phyloP scores from a whole-genome alignment of 2,797 vertebrate species.

The Phoeniculus purpureus region DNA sequence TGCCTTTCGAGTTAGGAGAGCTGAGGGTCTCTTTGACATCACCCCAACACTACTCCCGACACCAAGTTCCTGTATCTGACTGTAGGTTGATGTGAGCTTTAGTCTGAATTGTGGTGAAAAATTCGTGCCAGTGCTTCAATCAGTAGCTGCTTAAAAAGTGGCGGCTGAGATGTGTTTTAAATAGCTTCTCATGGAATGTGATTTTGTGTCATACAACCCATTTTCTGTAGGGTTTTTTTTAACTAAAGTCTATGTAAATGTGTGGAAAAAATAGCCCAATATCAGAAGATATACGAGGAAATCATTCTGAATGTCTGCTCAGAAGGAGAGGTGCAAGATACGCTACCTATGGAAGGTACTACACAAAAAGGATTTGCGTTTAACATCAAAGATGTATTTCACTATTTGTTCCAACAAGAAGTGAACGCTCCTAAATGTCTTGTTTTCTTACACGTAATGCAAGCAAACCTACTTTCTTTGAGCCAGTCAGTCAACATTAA shows the following conservation, averaged over 20 bases:
- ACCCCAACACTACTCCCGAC: background rate
- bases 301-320: background rate
- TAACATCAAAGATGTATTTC: background rate
- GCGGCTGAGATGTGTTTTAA: background rate
- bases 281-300: background rate
- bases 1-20: background rate
- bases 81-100: rapidly evolving
- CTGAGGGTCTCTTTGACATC: background rate
- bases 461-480: background rate
- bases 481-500: background rate
- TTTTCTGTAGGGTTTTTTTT: background rate
- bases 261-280: background rate
- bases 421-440: rapidly evolving
- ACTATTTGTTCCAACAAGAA: background rate
- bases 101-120: background rate
- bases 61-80: rapidly evolving
- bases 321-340: background rate
- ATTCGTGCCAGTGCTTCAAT: rapidly evolving
- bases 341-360: background rate
- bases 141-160: background rate
- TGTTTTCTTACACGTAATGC: background rate
- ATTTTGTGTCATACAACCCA: background rate
- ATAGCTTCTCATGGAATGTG: background rate
- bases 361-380: background rate
- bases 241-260: rapidly evolving